Evolutionary conservation across 2,113 vertebrate genomes (phyloP).

Genomic region (Pleuronectes platessa): DNA sequence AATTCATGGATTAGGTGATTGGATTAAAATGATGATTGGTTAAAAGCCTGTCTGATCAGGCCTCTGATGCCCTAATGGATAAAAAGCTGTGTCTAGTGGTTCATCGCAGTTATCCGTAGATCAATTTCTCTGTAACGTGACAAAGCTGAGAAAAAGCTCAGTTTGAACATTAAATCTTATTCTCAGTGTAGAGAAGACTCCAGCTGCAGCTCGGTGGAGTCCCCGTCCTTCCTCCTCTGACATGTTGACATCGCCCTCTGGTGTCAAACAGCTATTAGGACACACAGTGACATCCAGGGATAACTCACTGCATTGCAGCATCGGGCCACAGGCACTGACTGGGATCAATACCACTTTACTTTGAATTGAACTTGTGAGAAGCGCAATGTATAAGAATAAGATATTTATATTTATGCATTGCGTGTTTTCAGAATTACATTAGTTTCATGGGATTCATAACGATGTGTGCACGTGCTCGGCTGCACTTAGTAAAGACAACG

Average conservation of each 20-base stretch:
- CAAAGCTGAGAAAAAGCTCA: background rate
- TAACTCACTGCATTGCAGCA: conserved; percentile 82
- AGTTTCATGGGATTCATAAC: conserved; percentile 3
- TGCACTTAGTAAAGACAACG: conserved; percentile 39
- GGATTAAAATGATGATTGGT: background rate
- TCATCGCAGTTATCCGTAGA: background rate
- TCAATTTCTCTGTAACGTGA: background rate
- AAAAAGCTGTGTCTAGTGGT: background rate
- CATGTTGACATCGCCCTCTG: conserved; percentile 76
- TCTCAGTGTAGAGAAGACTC: background rate
- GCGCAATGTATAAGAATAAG: background rate
- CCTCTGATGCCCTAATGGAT: background rate
- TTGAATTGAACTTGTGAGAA: conserved; percentile 25
- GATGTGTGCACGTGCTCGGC: conserved; percentile 18
- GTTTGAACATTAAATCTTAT: background rate
- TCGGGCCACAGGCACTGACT: conserved; percentile 39
- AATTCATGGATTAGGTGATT: background rate
- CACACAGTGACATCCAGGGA: conserved; percentile 17
- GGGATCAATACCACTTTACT: conserved; percentile 33
- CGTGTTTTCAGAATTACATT: conserved; percentile 2
- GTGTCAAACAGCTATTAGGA: conserved; percentile 43
- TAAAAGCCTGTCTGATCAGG: background rate
- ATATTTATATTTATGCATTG: background rate
- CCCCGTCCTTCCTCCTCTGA: background rate
- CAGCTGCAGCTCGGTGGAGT: background rate